These are phyloP conservation scores for Aplocera efformata DNA, from an alignment of 2,888 invertebrate genomes.

Conservation along the genomic window DNA sequence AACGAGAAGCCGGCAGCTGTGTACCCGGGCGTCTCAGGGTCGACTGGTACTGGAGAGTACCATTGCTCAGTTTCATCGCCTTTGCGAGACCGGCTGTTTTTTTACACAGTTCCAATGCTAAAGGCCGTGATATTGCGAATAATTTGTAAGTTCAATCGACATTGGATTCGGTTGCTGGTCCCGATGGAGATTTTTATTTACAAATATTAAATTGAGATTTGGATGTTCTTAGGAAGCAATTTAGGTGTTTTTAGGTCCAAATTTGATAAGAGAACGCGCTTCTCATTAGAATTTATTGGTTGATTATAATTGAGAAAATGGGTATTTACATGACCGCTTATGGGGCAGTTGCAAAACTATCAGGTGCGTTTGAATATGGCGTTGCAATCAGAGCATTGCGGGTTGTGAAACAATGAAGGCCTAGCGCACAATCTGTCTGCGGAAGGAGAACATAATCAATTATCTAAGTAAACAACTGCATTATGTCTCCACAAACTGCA, in stretches of 20 bases:
- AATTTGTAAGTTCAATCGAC: slow-evolving; percentile 43
- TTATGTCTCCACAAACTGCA: slow-evolving; percentile 9
- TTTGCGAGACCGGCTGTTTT: slow-evolving; percentile 48
- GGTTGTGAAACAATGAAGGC: slow-evolving; percentile 69
- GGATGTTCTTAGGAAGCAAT: slow-evolving; percentile 12
- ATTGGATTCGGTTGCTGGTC: slow-evolving; percentile 42
- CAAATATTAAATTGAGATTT: slow-evolving; percentile 17
- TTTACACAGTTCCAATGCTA: slow-evolving; percentile 61
- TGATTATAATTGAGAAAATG: slow-evolving; percentile 8
- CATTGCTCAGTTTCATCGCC: slow-evolving; percentile 48
- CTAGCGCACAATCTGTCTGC: slow-evolving; percentile 63
- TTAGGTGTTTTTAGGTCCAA: slow-evolving; percentile 8
- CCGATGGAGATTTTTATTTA: slow-evolving; percentile 14
- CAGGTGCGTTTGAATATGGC: slow-evolving; percentile 50
- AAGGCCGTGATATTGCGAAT: slow-evolving; percentile 45
- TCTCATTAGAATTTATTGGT: slow-evolving; percentile 10
- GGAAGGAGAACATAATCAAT: slow-evolving; percentile 54
- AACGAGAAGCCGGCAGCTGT: slow-evolving; percentile 55
- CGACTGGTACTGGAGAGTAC: slow-evolving; percentile 57
- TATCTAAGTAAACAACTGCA: slow-evolving; percentile 18
- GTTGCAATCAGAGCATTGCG: slow-evolving; percentile 75
- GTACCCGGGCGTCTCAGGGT: slow-evolving; percentile 66
- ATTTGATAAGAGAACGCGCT: slow-evolving; percentile 9
- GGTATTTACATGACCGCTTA: slow-evolving; percentile 26
- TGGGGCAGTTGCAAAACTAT: slow-evolving; percentile 55